These are phyloP conservation scores for Drosophila fulvimacula DNA, from an alignment of 2,888 invertebrate species.

Conservation along the genomic window DNA sequence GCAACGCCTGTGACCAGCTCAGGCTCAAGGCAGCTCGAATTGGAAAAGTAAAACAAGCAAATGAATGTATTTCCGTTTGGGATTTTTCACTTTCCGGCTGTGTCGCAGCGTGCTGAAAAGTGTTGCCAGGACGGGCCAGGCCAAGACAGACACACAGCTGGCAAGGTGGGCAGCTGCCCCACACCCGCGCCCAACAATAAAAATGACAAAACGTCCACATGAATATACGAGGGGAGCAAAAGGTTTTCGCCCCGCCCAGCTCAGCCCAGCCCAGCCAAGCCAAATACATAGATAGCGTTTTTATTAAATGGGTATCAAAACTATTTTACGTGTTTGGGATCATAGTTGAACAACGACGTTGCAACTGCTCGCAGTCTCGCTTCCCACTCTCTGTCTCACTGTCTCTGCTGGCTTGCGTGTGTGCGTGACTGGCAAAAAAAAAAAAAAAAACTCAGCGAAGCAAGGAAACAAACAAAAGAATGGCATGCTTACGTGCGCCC, in stretches of 20 bases:
- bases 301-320: slow-evolving; percentile 78
- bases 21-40: slow-evolving; percentile 54
- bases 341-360: slow-evolving; percentile 31
- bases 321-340: slow-evolving; percentile 73
- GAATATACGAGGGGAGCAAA: not conserved
- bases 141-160: slow-evolving; percentile 39
- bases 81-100: slow-evolving; percentile 80
- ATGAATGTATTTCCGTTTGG: slow-evolving; percentile 82
- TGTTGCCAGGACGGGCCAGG: slow-evolving; percentile 49
- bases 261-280: too few species aligned
- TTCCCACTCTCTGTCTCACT: not conserved
- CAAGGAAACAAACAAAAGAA: slow-evolving; percentile 27
- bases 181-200: slow-evolving; percentile 47
- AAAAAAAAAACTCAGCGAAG: not conserved
- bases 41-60: slow-evolving; percentile 81
- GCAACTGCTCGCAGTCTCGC: slow-evolving; percentile 15
- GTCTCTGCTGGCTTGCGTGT: slow-evolving; percentile 16
- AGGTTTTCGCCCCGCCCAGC: slow-evolving; percentile 3
- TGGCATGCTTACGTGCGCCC: slow-evolving; percentile 70
- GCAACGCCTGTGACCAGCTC: slow-evolving; percentile 44
- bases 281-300: slow-evolving; percentile 75
- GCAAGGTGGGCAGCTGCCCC: slow-evolving; percentile 35
- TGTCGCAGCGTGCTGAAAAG: slow-evolving; percentile 62
- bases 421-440: slow-evolving; percentile 41
- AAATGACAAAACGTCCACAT: slow-evolving; percentile 72